Conservation (phyloP, 2,113 vertebrate species). For the Tursiops truncatus region DNA sequence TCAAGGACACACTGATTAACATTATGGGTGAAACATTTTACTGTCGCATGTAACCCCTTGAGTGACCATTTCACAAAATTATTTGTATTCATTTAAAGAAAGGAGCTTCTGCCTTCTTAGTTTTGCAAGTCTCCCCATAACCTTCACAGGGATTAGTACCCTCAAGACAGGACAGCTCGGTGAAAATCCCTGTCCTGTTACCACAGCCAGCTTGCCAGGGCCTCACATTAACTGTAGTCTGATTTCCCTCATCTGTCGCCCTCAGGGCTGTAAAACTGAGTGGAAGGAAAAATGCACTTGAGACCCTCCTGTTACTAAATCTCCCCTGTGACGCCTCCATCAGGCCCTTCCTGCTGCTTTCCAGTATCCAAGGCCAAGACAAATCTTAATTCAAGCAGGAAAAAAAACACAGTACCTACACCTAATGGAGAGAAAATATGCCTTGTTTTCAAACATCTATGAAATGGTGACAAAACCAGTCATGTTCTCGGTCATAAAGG, state of each 20-base stretch:
- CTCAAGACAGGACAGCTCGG: not conserved
- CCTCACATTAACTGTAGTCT: not conserved
- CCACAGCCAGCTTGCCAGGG: not conserved
- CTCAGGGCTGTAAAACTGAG: not conserved
- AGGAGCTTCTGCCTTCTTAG: not conserved
- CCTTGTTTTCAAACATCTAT: not conserved
- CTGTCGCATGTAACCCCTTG: too few relatives aligned
- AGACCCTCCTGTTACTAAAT: not conserved
- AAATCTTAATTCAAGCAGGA: not conserved
- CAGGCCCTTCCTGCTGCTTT: not conserved
- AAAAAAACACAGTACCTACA: too few relatives aligned
- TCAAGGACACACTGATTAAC: not conserved
- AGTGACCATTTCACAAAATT: not conserved
- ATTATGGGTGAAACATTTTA: not conserved
- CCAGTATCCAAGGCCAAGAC: not conserved
- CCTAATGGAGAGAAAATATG: not conserved
- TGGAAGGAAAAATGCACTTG: not conserved
- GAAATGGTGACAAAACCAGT: not conserved
- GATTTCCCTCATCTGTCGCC: not conserved
- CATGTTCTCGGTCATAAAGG: not conserved
- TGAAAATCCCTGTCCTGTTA: not conserved
- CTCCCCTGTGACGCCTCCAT: rapidly evolving
- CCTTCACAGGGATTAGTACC: not conserved
- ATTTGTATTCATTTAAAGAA: not conserved
- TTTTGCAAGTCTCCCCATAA: not conserved